Percentiles rank a stretch among this genome's conserved stretches.
These are phyloP conservation scores for Pipistrellus kuhlii DNA, from an alignment of 2,797 vertebrate genomes.

Conservation along the genomic window DNA sequence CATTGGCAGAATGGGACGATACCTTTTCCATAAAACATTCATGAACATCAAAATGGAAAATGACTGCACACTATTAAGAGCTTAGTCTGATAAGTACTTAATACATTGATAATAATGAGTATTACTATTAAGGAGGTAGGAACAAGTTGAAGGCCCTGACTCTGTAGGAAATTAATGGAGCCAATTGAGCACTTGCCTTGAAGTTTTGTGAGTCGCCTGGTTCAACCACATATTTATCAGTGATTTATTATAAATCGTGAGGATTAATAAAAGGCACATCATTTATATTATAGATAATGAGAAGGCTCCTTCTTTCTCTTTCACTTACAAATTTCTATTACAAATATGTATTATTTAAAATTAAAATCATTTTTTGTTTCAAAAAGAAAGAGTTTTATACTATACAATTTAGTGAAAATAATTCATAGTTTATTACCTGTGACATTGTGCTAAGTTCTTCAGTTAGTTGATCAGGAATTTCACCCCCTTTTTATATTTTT, in stretches of 20 bases:
- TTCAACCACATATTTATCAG: background rate
- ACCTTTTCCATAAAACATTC: background rate
- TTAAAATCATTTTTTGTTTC: background rate
- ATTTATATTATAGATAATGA: background rate
- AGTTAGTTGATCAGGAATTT: slow-evolving; percentile 29
- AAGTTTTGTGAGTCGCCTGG: background rate
- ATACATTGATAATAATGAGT: background rate
- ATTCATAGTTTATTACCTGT: slow-evolving; percentile 39
- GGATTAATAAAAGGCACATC: background rate
- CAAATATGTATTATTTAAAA: background rate
- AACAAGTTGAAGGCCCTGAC: background rate
- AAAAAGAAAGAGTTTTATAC: background rate
- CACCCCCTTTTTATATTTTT: background rate
- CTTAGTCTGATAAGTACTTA: background rate
- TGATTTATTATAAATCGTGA: background rate
- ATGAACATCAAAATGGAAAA: background rate
- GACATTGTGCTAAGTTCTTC: slow-evolving; percentile 4
- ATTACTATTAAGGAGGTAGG: background rate
- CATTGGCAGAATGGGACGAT: background rate
- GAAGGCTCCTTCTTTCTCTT: slow-evolving; percentile 5
- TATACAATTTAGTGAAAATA: slow-evolving; percentile 24
- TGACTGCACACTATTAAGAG: background rate
- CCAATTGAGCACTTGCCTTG: background rate
- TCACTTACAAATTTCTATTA: background rate
- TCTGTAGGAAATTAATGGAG: background rate